A percentile compares a stretch with the other conserved stretches of the same genome.
Evolutionary conservation across 2,888 invertebrate species (phyloP).

Genomic region (Nowickia ferox): DNA sequence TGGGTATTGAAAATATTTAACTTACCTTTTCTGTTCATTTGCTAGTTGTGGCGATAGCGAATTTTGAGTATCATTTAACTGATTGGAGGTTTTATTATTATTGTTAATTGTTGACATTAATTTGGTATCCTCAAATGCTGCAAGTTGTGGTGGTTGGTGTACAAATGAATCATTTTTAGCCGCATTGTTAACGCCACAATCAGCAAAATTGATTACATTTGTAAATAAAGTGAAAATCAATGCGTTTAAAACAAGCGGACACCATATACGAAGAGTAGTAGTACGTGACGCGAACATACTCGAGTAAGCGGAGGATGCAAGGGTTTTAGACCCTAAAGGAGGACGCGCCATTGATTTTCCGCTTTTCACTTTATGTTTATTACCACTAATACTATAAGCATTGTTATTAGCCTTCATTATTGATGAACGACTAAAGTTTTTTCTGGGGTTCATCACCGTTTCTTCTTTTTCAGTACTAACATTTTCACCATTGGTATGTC

Average conservation of each 20-base stretch:
- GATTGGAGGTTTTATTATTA: constrained; percentile 55
- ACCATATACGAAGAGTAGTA: constrained; percentile 26
- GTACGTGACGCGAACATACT: constrained; percentile 30
- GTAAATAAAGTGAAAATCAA: constrained; percentile 69
- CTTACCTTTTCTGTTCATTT: constrained; percentile 65
- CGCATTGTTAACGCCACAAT: constrained; percentile 60
- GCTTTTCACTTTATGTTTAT: constrained; percentile 73
- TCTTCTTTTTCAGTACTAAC: constrained; percentile 30
- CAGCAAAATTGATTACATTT: constrained; percentile 61
- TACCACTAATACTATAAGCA: constrained; percentile 39
- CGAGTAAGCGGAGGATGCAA: neutral
- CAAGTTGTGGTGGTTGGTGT: constrained; percentile 53
- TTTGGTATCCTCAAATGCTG: constrained; percentile 38
- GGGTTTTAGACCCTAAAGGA: constrained; percentile 68
- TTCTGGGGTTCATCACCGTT: constrained; percentile 33
- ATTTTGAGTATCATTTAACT: constrained; percentile 65
- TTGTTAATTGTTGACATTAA: constrained; percentile 29
- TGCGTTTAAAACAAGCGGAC: constrained; percentile 53
- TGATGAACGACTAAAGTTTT: constrained; percentile 37
- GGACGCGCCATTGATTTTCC: constrained; percentile 76
- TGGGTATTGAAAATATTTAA: neutral
- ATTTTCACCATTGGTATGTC: constrained; percentile 60
- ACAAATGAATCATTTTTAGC: constrained; percentile 70
- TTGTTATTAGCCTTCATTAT: constrained; percentile 25
- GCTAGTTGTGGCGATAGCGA: constrained; percentile 43